phyloP scores from a whole-genome alignment of 2,113 vertebrate genomes.

The Dendropsophus ebraccatus region DNA sequence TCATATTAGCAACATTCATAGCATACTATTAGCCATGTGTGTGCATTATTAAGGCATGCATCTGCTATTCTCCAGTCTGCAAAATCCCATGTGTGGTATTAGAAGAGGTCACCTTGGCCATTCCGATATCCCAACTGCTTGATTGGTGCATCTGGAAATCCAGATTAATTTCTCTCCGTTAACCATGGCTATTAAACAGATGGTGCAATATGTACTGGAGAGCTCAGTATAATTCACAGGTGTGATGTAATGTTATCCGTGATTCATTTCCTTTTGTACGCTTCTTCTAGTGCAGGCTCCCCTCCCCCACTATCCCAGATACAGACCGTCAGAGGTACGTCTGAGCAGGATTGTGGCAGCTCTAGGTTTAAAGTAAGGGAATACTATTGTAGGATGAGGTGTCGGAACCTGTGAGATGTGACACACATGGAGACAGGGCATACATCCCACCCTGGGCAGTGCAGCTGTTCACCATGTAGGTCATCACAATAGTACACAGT shows the following conservation, averaged over 20 bases:
- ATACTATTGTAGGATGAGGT: neutral
- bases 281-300: neutral
- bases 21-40: neutral
- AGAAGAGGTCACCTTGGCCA: conserved; percentile 22
- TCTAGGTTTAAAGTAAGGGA: no score
- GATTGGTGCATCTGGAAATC: conserved; percentile 9
- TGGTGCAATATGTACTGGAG: neutral
- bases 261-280: neutral
- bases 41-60: neutral
- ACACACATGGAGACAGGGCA: neutral
- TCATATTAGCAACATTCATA: neutral
- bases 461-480: neutral
- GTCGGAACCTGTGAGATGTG: neutral
- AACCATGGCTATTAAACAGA: conserved; percentile 18
- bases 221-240: neutral
- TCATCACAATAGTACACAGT: neutral
- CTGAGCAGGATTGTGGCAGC: neutral
- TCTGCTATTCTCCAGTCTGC: neutral
- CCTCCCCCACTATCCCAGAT: neutral
- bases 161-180: neutral
- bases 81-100: neutral
- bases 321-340: neutral
- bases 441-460: neutral
- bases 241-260: conserved; percentile 8
- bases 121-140: neutral